phyloP scores from a whole-genome alignment of 2,113 vertebrate genomes.

The Dipodomys ordii region DNA sequence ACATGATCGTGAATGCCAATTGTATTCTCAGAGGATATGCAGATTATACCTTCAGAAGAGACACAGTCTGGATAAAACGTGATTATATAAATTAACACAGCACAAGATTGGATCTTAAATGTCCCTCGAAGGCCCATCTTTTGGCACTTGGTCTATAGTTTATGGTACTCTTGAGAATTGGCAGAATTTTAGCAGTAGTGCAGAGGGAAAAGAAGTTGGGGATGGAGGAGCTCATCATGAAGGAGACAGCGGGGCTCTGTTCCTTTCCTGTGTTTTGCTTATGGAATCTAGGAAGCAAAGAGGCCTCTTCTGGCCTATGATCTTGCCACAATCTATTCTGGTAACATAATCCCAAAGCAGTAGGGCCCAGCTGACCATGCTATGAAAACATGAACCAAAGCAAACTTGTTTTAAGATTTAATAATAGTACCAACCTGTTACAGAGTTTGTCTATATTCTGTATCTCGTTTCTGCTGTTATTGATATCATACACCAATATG shows the following conservation, averaged over 20 bases:
- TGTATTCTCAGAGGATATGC: not conserved
- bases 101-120: not conserved
- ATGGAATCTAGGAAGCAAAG: not conserved
- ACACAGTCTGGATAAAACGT: not conserved
- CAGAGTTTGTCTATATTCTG: too few relatives aligned
- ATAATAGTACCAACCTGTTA: too few relatives aligned
- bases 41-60: not conserved
- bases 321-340: not conserved
- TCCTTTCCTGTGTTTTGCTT: not conserved
- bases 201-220: not conserved
- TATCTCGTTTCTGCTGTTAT: too few relatives aligned
- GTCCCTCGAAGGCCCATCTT: too few relatives aligned
- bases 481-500: too few relatives aligned
- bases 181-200: too few relatives aligned
- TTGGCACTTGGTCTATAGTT: not conserved
- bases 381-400: not conserved
- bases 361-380: too few relatives aligned
- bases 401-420: not conserved
- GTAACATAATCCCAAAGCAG: not conserved
- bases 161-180: too few relatives aligned
- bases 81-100: fast-evolving
- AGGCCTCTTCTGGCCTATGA: not conserved
- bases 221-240: too few relatives aligned
- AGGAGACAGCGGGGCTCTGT: not conserved
- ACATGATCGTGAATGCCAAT: too few relatives aligned